Evolutionary conservation across 1,140 invertebrate species (phyloP), one percentile per base, ranked within the genome.

Genomic region (Papilio aristodemus): DNA sequence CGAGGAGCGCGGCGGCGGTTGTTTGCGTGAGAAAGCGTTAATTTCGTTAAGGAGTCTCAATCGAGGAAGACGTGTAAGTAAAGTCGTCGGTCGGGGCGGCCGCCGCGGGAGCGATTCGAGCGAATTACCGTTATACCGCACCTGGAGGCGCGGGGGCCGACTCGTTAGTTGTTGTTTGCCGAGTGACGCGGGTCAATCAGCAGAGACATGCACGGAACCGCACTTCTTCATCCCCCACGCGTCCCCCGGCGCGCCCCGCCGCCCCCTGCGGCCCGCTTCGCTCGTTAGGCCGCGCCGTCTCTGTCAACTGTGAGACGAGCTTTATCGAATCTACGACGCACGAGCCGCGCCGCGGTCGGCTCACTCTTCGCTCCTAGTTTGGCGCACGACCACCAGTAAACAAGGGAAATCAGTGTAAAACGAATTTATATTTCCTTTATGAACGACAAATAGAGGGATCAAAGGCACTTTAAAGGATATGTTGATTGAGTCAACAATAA

Each of bases 201-300:
- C 93, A 93, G 93, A 93, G 92, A 92, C 93, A 93, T 93, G 88
- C 93, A 92, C 92, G 93, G 93, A 93, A 93, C 93, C 93, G 93
- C 93, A 93, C 91, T 93, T 92, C 91, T 93, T 93, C 91, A 84
- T 85, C 91, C 89, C 85, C 80, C 82, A 68, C 73, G 63, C 25
- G 19, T 67, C 74, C 76, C 73, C 64, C 71, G 50, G 70, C 77
- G 72, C 71, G 79, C 69, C 75, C 36, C 32, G 67, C 74, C 76
- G 69, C 58, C 72, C 71, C 75, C 75, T 70, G 72, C 59, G 57
- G 57, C 69, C 83, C 75, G 70, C 74, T 69, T 79, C 86, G 83
- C 84, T 89, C 87, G 87, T 89, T 90, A 89, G 86, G 85, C 85
- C 85, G 79, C 87, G 81, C 80, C 80, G 85, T 89, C 86, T 89